A percentile compares a stretch with the other conserved stretches of the same genome.
Conservation (phyloP, 2,888 invertebrate species). For the Dolichopus griseipennis region DNA sequence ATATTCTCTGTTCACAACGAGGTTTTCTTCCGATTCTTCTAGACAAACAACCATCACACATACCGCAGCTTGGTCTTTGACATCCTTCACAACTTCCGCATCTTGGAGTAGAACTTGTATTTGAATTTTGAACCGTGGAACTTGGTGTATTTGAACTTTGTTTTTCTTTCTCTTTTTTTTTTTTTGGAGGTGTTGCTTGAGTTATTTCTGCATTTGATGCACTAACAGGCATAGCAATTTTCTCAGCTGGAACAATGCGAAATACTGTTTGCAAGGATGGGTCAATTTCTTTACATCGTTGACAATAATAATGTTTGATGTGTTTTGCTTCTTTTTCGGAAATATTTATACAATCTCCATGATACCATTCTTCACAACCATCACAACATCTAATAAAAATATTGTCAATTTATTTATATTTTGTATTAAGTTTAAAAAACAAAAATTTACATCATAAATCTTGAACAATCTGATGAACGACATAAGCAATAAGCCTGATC, state of each 20-base stretch:
- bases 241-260: conserved; percentile 36
- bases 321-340: conserved; percentile 87
- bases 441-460: conserved; percentile 88
- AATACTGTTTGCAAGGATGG: conserved; percentile 59
- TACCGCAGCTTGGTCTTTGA: conserved; percentile 38
- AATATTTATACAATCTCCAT: conserved; percentile 94
- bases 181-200: conserved; percentile 15
- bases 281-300: conserved; percentile 74
- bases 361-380: conserved; percentile 97
- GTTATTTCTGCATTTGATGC: conserved; percentile 14
- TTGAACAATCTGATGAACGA: conserved; percentile 81
- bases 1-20: conserved; percentile 47
- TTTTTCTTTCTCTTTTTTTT: conserved; percentile 27
- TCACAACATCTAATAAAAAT: conserved; percentile 72
- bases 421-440: background rate
- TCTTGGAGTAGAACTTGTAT: conserved; percentile 34
- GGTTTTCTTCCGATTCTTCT: conserved; percentile 41
- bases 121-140: background rate
- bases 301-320: conserved; percentile 89
- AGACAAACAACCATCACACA: conserved; percentile 37
- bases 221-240: conserved; percentile 25
- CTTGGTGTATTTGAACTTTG: conserved; percentile 2
- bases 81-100: conserved; percentile 74
- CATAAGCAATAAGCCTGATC: conserved; percentile 93
- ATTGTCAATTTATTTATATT: background rate